Evolutionary conservation across 2,888 invertebrate species (phyloP).

Genomic region (Cephus pygmeus): DNA sequence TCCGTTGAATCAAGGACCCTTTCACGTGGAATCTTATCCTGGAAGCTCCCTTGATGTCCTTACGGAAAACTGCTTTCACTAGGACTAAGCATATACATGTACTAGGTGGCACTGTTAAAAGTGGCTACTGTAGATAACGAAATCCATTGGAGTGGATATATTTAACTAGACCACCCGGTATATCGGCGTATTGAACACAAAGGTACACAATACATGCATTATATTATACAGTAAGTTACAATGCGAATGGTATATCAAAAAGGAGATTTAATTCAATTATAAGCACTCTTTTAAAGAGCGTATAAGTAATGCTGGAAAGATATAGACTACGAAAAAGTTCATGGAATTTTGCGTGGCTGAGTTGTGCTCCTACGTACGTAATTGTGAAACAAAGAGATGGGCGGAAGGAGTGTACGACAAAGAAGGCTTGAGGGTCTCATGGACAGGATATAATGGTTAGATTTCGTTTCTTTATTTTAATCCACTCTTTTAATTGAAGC

Average conservation of each 20-base stretch:
- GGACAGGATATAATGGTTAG: not conserved
- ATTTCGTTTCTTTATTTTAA: constrained; percentile 22
- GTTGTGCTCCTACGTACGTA: not conserved
- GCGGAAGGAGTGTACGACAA: not conserved
- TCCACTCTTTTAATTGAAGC: constrained; percentile 29
- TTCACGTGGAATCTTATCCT: not conserved
- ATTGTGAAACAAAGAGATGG: not conserved
- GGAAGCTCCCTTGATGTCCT: not conserved
- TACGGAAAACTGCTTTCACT: not conserved
- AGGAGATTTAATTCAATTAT: not conserved
- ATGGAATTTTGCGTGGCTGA: not conserved
- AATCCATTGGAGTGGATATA: not conserved
- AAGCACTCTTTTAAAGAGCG: not conserved
- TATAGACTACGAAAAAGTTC: not conserved
- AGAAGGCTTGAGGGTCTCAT: not conserved
- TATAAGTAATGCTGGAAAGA: not conserved
- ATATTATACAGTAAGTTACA: not conserved
- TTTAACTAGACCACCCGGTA: not conserved
- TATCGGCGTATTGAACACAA: not conserved
- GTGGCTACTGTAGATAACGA: not conserved
- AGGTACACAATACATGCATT: not conserved
- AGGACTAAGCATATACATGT: not conserved
- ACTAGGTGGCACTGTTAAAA: not conserved
- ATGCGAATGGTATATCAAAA: not conserved
- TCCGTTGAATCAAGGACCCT: not conserved